A percentile compares a stretch with the other conserved stretches of the same genome.
Evolutionary conservation across 1,140 invertebrate species (phyloP).

Genomic region (Chrysoperla carnea): DNA sequence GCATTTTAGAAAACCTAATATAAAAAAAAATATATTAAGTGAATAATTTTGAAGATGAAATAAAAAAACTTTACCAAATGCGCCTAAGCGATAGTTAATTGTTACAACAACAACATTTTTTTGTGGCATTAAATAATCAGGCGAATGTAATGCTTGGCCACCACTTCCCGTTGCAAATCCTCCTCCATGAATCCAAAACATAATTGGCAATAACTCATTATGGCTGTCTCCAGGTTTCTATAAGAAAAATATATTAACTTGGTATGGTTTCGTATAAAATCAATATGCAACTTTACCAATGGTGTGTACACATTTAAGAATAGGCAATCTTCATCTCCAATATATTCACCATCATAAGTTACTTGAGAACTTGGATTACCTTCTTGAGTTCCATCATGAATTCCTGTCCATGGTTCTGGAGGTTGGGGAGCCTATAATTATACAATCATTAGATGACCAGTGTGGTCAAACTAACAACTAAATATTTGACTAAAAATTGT

Average conservation of each 20-base stretch:
- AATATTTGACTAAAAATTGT: too few species aligned
- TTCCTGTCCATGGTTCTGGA: slow-evolving; percentile 29
- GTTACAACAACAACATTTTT: slow-evolving; percentile 46
- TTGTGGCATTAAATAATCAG: slow-evolving; percentile 34
- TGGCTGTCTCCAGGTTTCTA: background rate
- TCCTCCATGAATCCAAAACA: slow-evolving; percentile 60
- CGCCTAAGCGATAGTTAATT: slow-evolving; percentile 45
- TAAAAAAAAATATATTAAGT: background rate
- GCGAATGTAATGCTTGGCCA: slow-evolving; percentile 35
- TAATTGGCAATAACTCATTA: slow-evolving; percentile 30
- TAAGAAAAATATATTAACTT: background rate
- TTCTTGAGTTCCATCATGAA: slow-evolving; percentile 30
- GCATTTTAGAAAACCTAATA: background rate
- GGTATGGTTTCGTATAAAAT: background rate
- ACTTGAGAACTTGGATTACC: slow-evolving; percentile 30
- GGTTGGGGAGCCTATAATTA: slow-evolving; percentile 32
- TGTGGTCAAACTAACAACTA: too few species aligned
- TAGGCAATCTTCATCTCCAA: too few species aligned
- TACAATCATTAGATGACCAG: too few species aligned
- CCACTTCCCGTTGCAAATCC: slow-evolving; percentile 39
- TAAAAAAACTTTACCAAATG: slow-evolving; percentile 22
- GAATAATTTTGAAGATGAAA: background rate
- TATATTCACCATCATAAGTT: background rate
- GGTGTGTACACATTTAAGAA: too few species aligned
- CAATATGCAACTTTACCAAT: too few species aligned